Evolutionary conservation across 2,888 invertebrate species (phyloP).

Genomic region (Eumerus sabulonum): DNA sequence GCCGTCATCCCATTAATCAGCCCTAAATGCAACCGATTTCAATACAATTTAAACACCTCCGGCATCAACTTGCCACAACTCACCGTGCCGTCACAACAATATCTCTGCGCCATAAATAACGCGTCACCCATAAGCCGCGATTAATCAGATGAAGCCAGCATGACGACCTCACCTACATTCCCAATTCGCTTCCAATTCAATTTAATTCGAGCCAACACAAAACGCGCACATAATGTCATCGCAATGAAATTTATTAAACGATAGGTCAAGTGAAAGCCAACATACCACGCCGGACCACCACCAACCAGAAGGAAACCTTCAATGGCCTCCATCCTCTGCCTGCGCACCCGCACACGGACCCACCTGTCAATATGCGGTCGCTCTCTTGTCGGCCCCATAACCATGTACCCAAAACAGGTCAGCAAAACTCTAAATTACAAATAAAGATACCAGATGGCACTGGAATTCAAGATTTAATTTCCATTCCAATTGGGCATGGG

Average conservation of each 20-base stretch:
- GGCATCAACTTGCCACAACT: constrained; percentile 57
- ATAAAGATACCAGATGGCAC: constrained; percentile 69
- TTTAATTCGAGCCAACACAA: constrained; percentile 61
- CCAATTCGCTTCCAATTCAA: constrained; percentile 28
- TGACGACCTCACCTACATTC: constrained; percentile 67
- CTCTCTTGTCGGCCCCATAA: constrained; percentile 14
- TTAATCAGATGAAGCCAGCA: constrained; percentile 65
- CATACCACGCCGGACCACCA: constrained; percentile 28
- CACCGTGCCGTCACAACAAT: constrained; percentile 63
- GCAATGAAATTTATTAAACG: constrained; percentile 64
- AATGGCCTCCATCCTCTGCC: too few relatives aligned
- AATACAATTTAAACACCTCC: constrained; percentile 45
- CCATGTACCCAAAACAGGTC: constrained; percentile 62
- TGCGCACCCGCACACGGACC: too few relatives aligned
- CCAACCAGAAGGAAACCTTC: constrained; percentile 49
- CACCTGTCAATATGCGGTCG: constrained; percentile 48
- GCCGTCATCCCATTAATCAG: constrained; percentile 17
- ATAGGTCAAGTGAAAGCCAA: constrained; percentile 69
- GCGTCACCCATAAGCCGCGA: constrained; percentile 62
- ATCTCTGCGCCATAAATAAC: constrained; percentile 50
- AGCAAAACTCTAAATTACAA: constrained; percentile 67
- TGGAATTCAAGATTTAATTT: constrained; percentile 68
- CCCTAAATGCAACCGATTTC: constrained; percentile 35
- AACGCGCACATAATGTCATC: constrained; percentile 66
- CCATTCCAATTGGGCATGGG: constrained; percentile 38